Conservation (phyloP, 23 tunicate species). For the Corella eumyota region DNA sequence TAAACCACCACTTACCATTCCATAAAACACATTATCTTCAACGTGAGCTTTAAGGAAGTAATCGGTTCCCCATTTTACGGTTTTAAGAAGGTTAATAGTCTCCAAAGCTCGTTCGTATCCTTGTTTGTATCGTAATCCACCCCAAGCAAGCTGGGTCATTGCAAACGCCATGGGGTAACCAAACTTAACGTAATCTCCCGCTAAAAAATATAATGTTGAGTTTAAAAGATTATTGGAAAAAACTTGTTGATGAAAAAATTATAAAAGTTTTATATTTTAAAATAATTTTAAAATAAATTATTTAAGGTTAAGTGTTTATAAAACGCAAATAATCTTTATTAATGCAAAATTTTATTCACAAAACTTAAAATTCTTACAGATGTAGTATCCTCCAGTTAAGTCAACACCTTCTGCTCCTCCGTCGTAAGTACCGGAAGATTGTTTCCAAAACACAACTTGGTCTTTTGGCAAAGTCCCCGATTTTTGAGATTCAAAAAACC, state of each 20-base stretch:
- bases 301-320: no score
- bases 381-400: slow-evolving; percentile 65
- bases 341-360: no score
- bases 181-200: slow-evolving; percentile 80
- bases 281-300: no score
- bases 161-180: slow-evolving; percentile 93
- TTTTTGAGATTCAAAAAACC: slow-evolving; percentile 42
- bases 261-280: no score
- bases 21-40: slow-evolving; percentile 35
- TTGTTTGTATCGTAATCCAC: slow-evolving; percentile 35
- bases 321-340: no score
- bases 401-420: slow-evolving; percentile 48
- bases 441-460: slow-evolving; percentile 37
- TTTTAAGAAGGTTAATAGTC: slow-evolving; percentile 27
- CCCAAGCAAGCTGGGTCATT: slow-evolving; percentile 75
- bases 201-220: slow-evolving; percentile 3
- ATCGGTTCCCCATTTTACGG: slow-evolving; percentile 83
- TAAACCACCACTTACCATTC: slow-evolving; percentile 63
- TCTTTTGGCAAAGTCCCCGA: slow-evolving; percentile 50
- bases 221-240: no score
- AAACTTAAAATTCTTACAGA: slow-evolving; percentile 13
- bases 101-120: slow-evolving; percentile 52
- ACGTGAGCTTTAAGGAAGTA: slow-evolving; percentile 65
- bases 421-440: slow-evolving; percentile 46
- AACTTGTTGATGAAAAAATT: no score